Percentiles rank a stretch among this genome's conserved stretches.
Conservation (phyloP, 2,113 vertebrate genomes). For the Cyprinus carpio region DNA sequence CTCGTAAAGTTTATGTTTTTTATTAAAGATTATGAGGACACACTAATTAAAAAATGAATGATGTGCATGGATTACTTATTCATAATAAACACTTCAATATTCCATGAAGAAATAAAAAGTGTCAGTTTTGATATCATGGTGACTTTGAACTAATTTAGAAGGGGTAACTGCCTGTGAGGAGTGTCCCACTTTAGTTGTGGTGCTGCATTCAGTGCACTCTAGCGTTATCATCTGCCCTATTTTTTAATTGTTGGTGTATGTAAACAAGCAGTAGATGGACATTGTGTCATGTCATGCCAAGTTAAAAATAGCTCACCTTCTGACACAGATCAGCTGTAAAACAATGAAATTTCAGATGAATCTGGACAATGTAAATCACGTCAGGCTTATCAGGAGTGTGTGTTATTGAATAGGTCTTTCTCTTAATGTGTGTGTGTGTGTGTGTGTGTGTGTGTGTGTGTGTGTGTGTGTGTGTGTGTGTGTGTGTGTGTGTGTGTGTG, state of each 20-base stretch:
- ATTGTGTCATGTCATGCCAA: neutral
- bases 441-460: too few relatives aligned
- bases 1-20: neutral
- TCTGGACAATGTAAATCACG: too few relatives aligned
- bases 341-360: neutral
- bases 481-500: too few relatives aligned
- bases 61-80: neutral
- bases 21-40: neutral
- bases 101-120: neutral
- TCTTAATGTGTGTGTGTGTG: too few relatives aligned
- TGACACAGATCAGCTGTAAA: neutral
- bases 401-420: too few relatives aligned
- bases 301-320: neutral
- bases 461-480: too few relatives aligned
- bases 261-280: neutral
- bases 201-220: neutral
- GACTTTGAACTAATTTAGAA: constrained; percentile 18
- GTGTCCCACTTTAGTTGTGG: constrained; percentile 10
- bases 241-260: neutral
- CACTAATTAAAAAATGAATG: neutral
- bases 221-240: neutral
- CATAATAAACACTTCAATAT: neutral
- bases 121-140: neutral
- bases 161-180: neutral
- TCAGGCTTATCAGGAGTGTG: too few relatives aligned